Evolutionary conservation across 2,113 vertebrate species (phyloP).

Genomic region (Ptyas mucosa): DNA sequence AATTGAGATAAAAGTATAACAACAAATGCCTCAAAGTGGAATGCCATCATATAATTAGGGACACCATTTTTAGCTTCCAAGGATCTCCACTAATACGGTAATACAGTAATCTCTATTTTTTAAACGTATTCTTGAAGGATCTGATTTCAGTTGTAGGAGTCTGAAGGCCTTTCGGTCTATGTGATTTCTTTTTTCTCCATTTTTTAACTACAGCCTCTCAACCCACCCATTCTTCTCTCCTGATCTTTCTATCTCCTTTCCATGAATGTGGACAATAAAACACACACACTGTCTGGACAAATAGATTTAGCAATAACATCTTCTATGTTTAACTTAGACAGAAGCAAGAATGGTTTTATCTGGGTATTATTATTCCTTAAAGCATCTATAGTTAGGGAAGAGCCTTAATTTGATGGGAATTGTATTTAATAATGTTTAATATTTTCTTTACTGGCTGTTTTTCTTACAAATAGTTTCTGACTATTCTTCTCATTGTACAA

Average conservation of each 20-base stretch:
- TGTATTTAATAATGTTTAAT: not conserved
- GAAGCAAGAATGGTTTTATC: not conserved
- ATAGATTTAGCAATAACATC: not conserved
- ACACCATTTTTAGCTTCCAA: not conserved
- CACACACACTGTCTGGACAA: not conserved
- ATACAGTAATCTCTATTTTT: not conserved
- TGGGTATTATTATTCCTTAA: not conserved
- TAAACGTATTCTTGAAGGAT: not conserved
- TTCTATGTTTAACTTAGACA: not conserved
- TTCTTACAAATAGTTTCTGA: not conserved
- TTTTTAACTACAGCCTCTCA: not conserved
- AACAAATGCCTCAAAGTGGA: conserved; percentile 8
- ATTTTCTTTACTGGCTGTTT: not conserved
- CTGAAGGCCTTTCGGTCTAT: not conserved
- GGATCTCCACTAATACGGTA: not conserved
- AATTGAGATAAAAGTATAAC: conserved; percentile 37
- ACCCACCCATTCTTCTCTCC: not conserved
- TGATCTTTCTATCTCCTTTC: not conserved
- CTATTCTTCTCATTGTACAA: not conserved
- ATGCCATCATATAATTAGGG: not conserved
- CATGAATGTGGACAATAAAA: not conserved
- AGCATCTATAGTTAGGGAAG: not conserved
- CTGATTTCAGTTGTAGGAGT: not conserved
- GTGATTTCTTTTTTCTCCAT: not conserved
- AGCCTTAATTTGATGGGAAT: not conserved